Evolutionary conservation across 2,888 invertebrate genomes (phyloP).

Genomic region (Ecliptopera silaceata): DNA sequence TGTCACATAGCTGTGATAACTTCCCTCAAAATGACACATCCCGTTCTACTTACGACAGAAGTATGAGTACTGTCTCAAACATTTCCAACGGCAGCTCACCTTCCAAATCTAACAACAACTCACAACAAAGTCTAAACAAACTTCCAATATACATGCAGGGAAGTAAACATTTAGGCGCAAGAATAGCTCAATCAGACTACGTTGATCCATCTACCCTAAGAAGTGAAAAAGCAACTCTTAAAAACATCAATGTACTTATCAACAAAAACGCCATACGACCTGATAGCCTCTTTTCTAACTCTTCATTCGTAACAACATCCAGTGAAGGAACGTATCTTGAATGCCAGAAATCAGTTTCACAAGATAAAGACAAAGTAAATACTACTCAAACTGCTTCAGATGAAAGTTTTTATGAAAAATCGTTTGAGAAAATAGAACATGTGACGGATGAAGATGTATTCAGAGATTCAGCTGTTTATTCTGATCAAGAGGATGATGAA

Average conservation of each 20-base stretch:
- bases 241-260: constrained; percentile 84
- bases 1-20: constrained; percentile 72
- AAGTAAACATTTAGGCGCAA: constrained; percentile 91
- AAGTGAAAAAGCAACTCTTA: constrained; percentile 67
- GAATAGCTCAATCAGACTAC: constrained; percentile 94
- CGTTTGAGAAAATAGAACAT: constrained; percentile 89
- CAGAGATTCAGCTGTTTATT: constrained; percentile 92
- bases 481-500: constrained; percentile 86
- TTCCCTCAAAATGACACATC: constrained; percentile 54
- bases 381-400: constrained; percentile 66
- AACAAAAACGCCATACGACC: constrained; percentile 83
- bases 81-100: constrained; percentile 57
- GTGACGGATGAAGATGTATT: constrained; percentile 87
- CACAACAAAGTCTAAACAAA: constrained; percentile 72
- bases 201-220: constrained; percentile 90
- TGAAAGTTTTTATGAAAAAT: constrained; percentile 89
- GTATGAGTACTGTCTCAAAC: constrained; percentile 64
- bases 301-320: constrained; percentile 81
- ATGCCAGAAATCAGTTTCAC: constrained; percentile 40
- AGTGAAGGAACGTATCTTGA: constrained; percentile 79
- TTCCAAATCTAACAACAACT: constrained; percentile 67
- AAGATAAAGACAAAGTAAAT: constrained; percentile 39
- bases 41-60: constrained; percentile 64
- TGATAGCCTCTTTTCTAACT: constrained; percentile 82
- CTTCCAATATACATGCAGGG: constrained; percentile 88